Evolutionary conservation across 2,797 vertebrate species (phyloP).

Genomic region (Halcyon chelicuti): DNA sequence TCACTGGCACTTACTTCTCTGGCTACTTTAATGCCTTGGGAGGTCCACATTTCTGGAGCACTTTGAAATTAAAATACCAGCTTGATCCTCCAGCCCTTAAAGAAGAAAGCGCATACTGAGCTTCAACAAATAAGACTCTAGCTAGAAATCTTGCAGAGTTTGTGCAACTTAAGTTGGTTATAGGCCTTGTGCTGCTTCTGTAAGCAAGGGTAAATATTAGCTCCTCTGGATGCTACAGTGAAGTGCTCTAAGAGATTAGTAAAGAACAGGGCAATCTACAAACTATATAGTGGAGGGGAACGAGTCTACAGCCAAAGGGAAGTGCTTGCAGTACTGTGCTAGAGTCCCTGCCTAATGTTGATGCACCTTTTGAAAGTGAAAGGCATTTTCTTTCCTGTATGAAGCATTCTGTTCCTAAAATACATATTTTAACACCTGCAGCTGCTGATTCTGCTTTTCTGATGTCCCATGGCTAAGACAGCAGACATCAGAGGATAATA

Average conservation of each 20-base stretch:
- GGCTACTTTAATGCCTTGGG: neutral
- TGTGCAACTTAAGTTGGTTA: neutral
- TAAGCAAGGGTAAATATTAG: neutral
- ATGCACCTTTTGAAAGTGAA: neutral
- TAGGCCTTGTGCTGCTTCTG: neutral
- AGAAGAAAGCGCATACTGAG: neutral
- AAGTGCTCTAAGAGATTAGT: neutral
- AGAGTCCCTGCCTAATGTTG: neutral
- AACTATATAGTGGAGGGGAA: neutral
- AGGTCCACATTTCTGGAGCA: neutral
- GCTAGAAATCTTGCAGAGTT: neutral
- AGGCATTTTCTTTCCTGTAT: neutral
- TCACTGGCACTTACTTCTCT: neutral
- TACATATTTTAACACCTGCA: neutral
- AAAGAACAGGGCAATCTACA: neutral
- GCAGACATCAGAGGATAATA: slow-evolving; percentile 11
- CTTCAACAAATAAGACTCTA: neutral
- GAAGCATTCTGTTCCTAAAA: slow-evolving; percentile 13
- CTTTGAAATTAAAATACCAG: neutral
- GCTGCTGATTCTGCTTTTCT: slow-evolving; percentile 35
- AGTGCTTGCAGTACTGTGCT: neutral
- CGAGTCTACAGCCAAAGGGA: neutral
- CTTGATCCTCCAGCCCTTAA: neutral
- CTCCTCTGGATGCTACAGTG: neutral
- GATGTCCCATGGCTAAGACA: neutral